Percentiles rank a stretch among this genome's conserved stretches.
Evolutionary conservation across 2,113 vertebrate species (phyloP).

Genomic region (Trichechus manatus): DNA sequence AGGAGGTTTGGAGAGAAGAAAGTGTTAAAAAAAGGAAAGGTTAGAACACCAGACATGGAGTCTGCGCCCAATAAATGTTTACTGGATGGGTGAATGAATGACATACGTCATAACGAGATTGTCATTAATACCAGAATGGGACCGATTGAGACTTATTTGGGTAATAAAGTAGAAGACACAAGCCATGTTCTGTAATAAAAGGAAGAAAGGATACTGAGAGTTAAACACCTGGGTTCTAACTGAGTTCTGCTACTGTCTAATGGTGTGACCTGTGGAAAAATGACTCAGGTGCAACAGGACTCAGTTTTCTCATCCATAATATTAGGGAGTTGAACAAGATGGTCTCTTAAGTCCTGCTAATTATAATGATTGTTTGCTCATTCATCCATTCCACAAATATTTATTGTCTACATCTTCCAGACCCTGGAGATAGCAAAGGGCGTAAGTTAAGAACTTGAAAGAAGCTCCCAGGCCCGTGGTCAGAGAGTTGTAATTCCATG

Average conservation of each 20-base stretch:
- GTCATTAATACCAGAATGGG: neutral
- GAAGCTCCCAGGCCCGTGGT: too few relatives aligned
- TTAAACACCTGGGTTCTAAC: neutral
- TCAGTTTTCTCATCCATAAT: neutral
- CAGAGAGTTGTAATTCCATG: neutral
- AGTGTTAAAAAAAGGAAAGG: neutral
- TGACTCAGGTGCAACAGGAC: neutral
- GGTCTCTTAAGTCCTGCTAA: neutral
- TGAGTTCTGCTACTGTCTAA: neutral
- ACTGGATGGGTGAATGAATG: neutral
- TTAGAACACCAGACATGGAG: accelerated
- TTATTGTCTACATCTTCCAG: neutral
- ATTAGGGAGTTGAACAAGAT: neutral
- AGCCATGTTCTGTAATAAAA: neutral
- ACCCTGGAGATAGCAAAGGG: neutral
- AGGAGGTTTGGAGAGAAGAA: neutral
- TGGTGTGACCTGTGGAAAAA: neutral
- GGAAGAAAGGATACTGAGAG: neutral
- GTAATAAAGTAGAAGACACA: neutral
- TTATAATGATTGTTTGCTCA: neutral
- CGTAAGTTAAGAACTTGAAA: accelerated
- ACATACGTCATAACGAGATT: neutral
- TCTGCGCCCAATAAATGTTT: neutral
- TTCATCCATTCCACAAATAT: neutral
- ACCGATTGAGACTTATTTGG: neutral